phyloP scores from a whole-genome alignment of 2,888 invertebrate genomes.

The Rhodophaea formosa region DNA sequence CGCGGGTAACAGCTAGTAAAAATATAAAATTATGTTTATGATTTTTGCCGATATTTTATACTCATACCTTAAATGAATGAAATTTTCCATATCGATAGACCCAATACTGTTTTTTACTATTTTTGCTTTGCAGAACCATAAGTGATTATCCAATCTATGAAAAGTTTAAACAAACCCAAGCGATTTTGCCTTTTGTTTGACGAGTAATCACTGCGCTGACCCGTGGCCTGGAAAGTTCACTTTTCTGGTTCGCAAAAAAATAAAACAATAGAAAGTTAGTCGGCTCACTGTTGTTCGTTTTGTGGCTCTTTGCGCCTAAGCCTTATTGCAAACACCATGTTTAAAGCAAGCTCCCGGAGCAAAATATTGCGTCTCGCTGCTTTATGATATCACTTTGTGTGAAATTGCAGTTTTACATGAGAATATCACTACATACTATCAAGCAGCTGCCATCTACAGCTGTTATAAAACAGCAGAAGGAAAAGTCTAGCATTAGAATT shows the following conservation, averaged over 20 bases:
- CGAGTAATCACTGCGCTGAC: slow-evolving; percentile 23
- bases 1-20: no score
- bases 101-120: no score
- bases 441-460: no score
- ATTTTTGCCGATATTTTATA: no score
- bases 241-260: slow-evolving; percentile 23
- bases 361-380: not conserved
- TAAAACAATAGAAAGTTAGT: slow-evolving; percentile 26
- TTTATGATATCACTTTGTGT: not conserved
- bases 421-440: no score
- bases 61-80: no score
- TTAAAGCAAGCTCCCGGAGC: not conserved
- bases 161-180: not conserved
- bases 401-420: not conserved
- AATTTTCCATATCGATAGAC: no score
- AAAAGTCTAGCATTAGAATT: no score
- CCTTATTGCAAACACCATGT: not conserved
- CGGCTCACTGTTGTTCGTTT: slow-evolving; percentile 29
- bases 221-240: slow-evolving; percentile 15
- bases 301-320: slow-evolving; percentile 24
- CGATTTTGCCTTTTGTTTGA: slow-evolving; percentile 5
- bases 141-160: no score
- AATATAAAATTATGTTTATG: no score
- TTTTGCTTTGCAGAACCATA: no score
- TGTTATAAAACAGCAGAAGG: no score